Evolutionary conservation across 2,888 invertebrate genomes (phyloP).

Genomic region (Therioaphis trifolii): DNA sequence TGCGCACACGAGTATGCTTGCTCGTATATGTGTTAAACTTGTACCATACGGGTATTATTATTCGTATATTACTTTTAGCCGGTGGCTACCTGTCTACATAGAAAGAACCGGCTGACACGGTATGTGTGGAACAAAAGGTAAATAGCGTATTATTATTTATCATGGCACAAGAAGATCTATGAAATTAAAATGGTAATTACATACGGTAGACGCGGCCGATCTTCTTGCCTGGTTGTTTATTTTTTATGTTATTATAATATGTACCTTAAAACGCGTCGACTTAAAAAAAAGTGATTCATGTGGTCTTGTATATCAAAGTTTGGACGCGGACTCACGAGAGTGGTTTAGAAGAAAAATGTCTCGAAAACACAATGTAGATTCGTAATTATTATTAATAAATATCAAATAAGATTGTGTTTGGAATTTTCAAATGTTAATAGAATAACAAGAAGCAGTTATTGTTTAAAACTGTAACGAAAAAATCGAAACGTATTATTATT

Average conservation of each 20-base stretch:
- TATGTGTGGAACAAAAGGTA: slow-evolving; percentile 2
- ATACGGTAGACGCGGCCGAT: neutral
- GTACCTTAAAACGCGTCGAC: neutral
- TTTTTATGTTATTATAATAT: neutral
- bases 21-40: too few species aligned
- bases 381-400: too few species aligned
- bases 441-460: too few species aligned
- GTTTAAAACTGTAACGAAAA: too few species aligned
- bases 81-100: slow-evolving; percentile 35
- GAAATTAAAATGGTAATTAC: slow-evolving; percentile 30
- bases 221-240: neutral
- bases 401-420: too few species aligned
- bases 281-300: neutral
- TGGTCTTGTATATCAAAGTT: too few species aligned
- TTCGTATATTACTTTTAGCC: slow-evolving; percentile 23
- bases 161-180: neutral
- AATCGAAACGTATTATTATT: too few species aligned
- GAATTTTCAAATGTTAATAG: too few species aligned
- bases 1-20: too few species aligned
- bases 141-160: slow-evolving; percentile 34
- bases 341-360: too few species aligned
- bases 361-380: too few species aligned
- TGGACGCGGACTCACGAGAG: too few species aligned
- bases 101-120: neutral
- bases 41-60: slow-evolving; percentile 28